A percentile compares a stretch with the other conserved stretches of the same genome.
phyloP scores from a whole-genome alignment of 2,888 invertebrate genomes.

The Cephus rjabovi region DNA sequence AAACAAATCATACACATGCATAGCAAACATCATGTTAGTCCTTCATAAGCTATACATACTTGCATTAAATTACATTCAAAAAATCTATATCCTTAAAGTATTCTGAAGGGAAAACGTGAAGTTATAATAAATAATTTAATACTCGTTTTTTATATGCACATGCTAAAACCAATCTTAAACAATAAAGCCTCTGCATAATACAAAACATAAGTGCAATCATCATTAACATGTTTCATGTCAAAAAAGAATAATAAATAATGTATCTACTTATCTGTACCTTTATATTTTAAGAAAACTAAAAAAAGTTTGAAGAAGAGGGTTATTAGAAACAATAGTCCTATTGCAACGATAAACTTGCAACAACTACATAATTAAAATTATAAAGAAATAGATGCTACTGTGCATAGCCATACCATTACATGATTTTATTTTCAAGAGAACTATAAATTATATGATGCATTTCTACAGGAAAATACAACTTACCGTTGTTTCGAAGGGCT shows the following conservation, averaged over 20 bases:
- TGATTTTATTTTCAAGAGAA: background rate
- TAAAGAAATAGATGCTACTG: background rate
- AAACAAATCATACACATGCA: background rate
- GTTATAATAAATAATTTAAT: background rate
- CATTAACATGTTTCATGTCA: background rate
- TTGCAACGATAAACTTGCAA: background rate
- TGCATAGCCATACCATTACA: background rate
- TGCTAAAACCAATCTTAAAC: background rate
- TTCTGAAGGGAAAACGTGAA: background rate
- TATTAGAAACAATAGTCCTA: background rate
- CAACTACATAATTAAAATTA: background rate
- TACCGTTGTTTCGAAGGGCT: conserved; percentile 69
- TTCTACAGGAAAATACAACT: conserved; percentile 26
- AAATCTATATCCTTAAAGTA: background rate
- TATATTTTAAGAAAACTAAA: background rate
- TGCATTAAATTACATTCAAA: background rate
- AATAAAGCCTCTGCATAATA: background rate
- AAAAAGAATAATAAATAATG: background rate
- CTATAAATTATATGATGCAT: no score
- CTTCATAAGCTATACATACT: background rate
- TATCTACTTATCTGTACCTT: background rate
- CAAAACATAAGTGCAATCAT: background rate
- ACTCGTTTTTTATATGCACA: background rate
- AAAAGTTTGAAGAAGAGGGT: background rate
- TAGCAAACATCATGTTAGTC: background rate